Percentiles rank a stretch among this genome's conserved stretches.
Conservation (phyloP, 2,113 vertebrate species). For the Notothenia coriiceps region DNA sequence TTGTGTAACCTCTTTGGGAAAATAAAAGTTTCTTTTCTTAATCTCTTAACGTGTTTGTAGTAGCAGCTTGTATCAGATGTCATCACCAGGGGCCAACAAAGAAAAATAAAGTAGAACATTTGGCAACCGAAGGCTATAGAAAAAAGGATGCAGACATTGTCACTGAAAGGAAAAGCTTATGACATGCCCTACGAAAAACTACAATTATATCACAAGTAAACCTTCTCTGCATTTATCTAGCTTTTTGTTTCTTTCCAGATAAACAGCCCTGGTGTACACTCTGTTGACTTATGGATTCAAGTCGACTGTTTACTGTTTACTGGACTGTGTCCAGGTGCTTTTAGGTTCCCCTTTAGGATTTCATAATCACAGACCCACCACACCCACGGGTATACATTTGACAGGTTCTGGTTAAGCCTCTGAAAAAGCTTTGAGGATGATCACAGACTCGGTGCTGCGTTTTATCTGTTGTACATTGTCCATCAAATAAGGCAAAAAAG, state of each 20-base stretch:
- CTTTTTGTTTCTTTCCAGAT: neutral
- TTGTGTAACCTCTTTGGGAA: constrained; percentile 71
- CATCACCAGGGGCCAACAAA: constrained; percentile 39
- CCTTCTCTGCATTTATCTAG: neutral
- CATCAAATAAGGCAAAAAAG: neutral
- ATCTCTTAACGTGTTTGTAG: constrained; percentile 6
- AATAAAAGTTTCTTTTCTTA: constrained; percentile 67
- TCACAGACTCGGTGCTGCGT: constrained; percentile 9
- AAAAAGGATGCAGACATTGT: neutral
- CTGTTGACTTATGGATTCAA: constrained; percentile 43
- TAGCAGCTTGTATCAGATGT: constrained; percentile 1
- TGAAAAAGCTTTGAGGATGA: constrained; percentile 32
- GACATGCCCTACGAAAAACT: neutral
- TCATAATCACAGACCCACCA: constrained; percentile 32
- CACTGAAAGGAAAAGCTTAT: neutral
- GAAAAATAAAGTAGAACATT: neutral
- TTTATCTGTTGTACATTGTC: constrained; percentile 20
- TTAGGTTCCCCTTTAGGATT: constrained; percentile 23
- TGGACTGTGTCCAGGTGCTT: constrained; percentile 43
- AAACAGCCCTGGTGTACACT: neutral
- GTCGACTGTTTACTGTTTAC: constrained; percentile 43
- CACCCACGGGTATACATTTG: constrained; percentile 53
- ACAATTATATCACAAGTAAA: constrained; percentile 3
- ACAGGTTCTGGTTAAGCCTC: constrained; percentile 52
- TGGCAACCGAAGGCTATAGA: neutral